These are phyloP conservation scores for Amblyjoppa proteus DNA, from an alignment of 2,888 invertebrate species.

Conservation along the genomic window DNA sequence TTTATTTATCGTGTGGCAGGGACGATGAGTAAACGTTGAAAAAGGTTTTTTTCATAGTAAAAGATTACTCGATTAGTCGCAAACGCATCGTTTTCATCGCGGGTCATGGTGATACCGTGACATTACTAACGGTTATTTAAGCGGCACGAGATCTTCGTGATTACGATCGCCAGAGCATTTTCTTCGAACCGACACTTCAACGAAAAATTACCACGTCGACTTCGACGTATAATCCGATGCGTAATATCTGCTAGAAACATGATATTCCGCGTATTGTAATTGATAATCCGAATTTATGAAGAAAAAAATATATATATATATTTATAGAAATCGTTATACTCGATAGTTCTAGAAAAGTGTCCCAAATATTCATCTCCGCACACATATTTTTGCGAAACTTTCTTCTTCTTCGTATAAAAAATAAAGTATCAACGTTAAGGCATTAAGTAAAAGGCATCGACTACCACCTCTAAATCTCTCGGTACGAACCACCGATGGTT, in stretches of 20 bases:
- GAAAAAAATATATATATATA: not conserved
- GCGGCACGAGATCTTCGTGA: constrained; percentile 15
- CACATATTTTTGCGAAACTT: constrained; percentile 45
- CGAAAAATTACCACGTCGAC: constrained; percentile 41
- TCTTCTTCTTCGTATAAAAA: constrained; percentile 61
- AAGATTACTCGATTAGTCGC: not conserved
- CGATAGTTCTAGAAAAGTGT: constrained; percentile 29
- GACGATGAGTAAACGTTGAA: constrained; percentile 29
- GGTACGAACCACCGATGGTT: constrained; percentile 48
- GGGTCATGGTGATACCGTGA: constrained; percentile 64
- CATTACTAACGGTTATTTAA: constrained; percentile 8
- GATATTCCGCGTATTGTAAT: not conserved
- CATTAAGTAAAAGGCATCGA: constrained; percentile 64
- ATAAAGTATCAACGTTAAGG: constrained; percentile 67
- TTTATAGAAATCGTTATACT: constrained; percentile 1
- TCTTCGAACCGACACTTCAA: not conserved
- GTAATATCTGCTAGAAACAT: constrained; percentile 3
- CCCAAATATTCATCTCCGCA: not conserved
- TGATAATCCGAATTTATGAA: not conserved
- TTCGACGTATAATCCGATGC: constrained; percentile 53
- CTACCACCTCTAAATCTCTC: constrained; percentile 53
- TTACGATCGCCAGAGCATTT: not conserved
- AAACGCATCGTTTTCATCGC: constrained; percentile 24
- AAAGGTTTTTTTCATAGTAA: not conserved
- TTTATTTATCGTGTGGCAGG: constrained; percentile 22